phyloP scores from a whole-genome alignment of 2,888 invertebrate genomes.

The Monoplex corrugatus region DNA sequence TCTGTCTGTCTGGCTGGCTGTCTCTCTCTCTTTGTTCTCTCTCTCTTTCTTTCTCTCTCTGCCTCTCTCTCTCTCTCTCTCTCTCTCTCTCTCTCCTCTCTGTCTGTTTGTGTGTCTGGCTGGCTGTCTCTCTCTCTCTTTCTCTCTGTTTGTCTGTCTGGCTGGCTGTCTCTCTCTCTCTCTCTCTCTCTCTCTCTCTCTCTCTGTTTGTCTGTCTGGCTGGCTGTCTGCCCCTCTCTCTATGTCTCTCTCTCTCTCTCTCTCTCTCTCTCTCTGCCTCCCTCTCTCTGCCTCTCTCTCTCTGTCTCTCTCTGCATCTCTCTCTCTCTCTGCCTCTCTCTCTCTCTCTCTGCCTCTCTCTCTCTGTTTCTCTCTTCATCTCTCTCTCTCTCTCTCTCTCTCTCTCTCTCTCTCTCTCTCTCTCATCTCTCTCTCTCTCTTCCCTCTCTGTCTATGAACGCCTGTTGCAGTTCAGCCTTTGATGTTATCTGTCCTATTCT shows the following conservation, averaged over 20 bases:
- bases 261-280: not conserved
- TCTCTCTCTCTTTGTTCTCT: too few relatives aligned
- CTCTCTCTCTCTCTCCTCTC: not conserved
- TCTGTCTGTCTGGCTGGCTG: too few relatives aligned
- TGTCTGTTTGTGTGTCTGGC: too few relatives aligned
- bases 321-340: not conserved
- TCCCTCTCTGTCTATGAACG: too few relatives aligned
- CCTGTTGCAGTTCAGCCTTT: too few relatives aligned
- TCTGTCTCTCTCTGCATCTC: not conserved
- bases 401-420: too few relatives aligned
- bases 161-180: not conserved
- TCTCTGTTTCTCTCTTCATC: too few relatives aligned
- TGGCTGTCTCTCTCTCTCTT: not conserved
- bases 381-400: not conserved
- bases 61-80: slow-evolving; percentile 32
- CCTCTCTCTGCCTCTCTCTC: slow-evolving; percentile 20
- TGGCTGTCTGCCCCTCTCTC: not conserved
- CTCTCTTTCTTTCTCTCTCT: slow-evolving; percentile 45
- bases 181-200: not conserved
- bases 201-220: not conserved
- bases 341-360: too few relatives aligned
- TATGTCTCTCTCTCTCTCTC: not conserved
- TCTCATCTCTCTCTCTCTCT: too few relatives aligned
- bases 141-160: not conserved
- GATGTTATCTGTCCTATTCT: too few relatives aligned